A percentile compares a stretch with the other conserved stretches of the same genome.
These are phyloP conservation scores for Leistus spinibarbis DNA, from an alignment of 2,888 invertebrate species.

Conservation along the genomic window DNA sequence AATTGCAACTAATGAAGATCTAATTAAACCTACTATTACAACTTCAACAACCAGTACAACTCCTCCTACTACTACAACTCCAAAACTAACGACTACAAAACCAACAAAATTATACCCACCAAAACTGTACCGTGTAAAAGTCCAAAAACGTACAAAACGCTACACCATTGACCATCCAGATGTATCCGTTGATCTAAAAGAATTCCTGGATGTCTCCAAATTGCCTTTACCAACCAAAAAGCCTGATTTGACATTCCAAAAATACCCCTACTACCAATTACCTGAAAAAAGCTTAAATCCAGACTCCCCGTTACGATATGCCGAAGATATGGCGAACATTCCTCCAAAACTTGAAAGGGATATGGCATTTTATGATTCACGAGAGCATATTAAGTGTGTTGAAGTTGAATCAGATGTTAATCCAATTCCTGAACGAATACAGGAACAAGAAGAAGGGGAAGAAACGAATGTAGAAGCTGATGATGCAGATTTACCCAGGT, in stretches of 20 bases:
- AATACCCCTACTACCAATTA: constrained; percentile 71
- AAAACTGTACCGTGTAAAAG: constrained; percentile 14
- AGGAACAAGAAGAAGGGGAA: constrained; percentile 50
- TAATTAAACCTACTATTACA: constrained; percentile 31
- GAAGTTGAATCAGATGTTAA: constrained; percentile 63
- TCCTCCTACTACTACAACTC: constrained; percentile 24
- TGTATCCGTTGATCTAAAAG: constrained; percentile 45
- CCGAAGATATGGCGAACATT: constrained; percentile 66
- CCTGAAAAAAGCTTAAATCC: constrained; percentile 57
- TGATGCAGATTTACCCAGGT: constrained; percentile 58
- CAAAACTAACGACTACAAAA: constrained; percentile 28
- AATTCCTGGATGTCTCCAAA: constrained; percentile 32
- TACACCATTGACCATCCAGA: constrained; percentile 47
- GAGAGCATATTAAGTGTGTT: constrained; percentile 61
- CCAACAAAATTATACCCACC: constrained; percentile 9
- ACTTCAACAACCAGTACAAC: constrained; percentile 40
- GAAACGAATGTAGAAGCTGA: constrained; percentile 49
- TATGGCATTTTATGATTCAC: constrained; percentile 72
- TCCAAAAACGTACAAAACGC: constrained; percentile 41
- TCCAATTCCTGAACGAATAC: constrained; percentile 60
- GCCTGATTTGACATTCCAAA: constrained; percentile 48
- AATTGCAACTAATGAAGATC: constrained; percentile 15
- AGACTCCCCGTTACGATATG: constrained; percentile 70
- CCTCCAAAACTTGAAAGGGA: constrained; percentile 70
- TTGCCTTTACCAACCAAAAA: constrained; percentile 40